Evolutionary conservation across 2,113 vertebrate species (phyloP), one percentile per base, ranked within the genome.

Genomic region (Salminus brasiliensis): DNA sequence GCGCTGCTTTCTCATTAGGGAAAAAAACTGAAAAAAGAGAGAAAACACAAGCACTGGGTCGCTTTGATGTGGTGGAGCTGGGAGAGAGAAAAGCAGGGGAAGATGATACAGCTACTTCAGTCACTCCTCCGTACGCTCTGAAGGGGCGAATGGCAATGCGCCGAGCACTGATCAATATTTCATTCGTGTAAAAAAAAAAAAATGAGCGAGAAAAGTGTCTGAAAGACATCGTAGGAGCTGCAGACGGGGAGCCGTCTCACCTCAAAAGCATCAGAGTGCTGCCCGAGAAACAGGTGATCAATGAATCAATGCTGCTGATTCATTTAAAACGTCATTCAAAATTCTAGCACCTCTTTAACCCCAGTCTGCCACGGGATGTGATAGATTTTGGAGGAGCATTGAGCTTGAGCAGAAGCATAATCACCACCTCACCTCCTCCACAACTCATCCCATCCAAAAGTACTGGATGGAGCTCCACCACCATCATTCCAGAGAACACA

Each of bases 1-100:
- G 77, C 27, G 23, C 78, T 72, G 70, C 49, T 65, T 74, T 82
- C 76, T 80, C 81, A 82, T 87, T 86, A 80, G 49, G 65, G 83
- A 67, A 69, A 79, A 49, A 21, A 21, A 21, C 47, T 12, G 3
- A 45, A 45, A 49, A 72, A 79, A 32, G 39, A 27, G 67, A 65
- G 2, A 43, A 57, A 36, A 65, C 52, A 27, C 66, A 30, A 2
- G 18, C 55, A 27, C 75, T 23, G 16, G 36, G 49, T 43, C 32
- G 39, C 81, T 89, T 87, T 87, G 77, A 87, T 85, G 83, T 81
- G 10, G 25, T 74, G 73, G 68, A 81, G 80, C 65, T 59, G 23
- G 23, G 78, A 72, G 52, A 55, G 73, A 76, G 41, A 47, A 49
- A 81, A 23, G 29, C 36, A 36, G n/a, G 10, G 15, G 70, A 55